Base-by-base conservation (phyloP, 2,113 vertebrate genomes). In the Verasper variegatus region DNA sequence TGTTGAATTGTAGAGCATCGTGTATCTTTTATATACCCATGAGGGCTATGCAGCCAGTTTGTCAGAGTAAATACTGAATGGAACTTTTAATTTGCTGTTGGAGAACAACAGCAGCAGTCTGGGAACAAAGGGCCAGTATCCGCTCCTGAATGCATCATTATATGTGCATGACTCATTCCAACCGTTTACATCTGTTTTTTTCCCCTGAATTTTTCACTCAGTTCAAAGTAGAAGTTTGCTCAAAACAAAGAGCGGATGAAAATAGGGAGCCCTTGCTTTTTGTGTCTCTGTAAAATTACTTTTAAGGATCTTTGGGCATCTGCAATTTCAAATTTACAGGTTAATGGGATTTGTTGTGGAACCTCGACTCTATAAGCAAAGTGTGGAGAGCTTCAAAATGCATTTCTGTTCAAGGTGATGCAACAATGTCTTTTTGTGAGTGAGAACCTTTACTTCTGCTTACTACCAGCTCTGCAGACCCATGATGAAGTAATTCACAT, bases 161-260 rank as follows among this genome's bases (percentile, higher is more conserved):
- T 57, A 47, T 71, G 75, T 77, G 57, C 35, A 52, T 85, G 76
- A 86, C 76, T 82, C 76, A 82, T 68, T 80, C 20, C 17, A 61
- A 31, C 74, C 59, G 40, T 79, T 74, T 74, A 37, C 24, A 59
- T 49, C 6, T 54, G 27, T 45, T 62, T 45, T n/a, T 2, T 2
- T 5, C 5, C 5, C 5, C 23, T 31, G 47, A 15, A 60, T 40
- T 45, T 27, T 71, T 21, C 1, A 52, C 35, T 68, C 23, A 27
- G 35, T 71, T 67, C n/a, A 47, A 67, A 55, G 24, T 14, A 5
- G 20, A 2, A 23, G 63, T 31, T 40, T 24, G 10, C 14, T 35
- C 8, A 35, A 31, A 45, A 26, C 3, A 15, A 62, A 40, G 15
- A 27, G 23, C 17, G 10, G 35, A 10, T 23, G 21, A 12, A 24